Percentiles rank a stretch among this genome's conserved stretches.
Evolutionary conservation across 2,797 vertebrate genomes (phyloP).

Genomic region (Phrynocephalus vlangalii): DNA sequence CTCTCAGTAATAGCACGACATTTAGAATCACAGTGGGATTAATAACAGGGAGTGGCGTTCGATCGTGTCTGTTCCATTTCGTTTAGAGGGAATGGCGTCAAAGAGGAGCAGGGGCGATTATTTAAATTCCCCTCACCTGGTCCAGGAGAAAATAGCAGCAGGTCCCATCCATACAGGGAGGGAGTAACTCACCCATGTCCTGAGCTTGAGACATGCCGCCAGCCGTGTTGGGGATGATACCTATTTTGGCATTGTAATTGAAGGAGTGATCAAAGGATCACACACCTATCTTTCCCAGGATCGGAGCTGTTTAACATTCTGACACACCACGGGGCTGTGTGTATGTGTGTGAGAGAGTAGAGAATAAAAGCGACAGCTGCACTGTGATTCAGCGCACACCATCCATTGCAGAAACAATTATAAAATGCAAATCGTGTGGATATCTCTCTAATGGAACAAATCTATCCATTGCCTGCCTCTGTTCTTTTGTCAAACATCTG

Average conservation of each 20-base stretch:
- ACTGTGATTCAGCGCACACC: constrained; percentile 59
- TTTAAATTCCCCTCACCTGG: background rate
- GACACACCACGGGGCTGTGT: background rate
- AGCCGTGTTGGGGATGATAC: background rate
- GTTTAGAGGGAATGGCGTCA: background rate
- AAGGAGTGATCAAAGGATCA: constrained; percentile 26
- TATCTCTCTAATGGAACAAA: constrained; percentile 61
- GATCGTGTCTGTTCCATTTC: constrained; percentile 32
- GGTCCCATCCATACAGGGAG: background rate
- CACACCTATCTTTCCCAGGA: background rate
- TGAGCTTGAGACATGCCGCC: background rate
- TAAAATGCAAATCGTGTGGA: constrained; percentile 62
- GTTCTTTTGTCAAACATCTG: constrained; percentile 57
- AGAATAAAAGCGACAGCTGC: constrained; percentile 12
- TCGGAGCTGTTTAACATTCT: constrained; percentile 59
- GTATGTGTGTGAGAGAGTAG: background rate
- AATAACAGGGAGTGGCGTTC: constrained; percentile 33
- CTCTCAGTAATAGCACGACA: constrained; percentile 42
- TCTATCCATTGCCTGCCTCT: constrained; percentile 46
- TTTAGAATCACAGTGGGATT: constrained; percentile 59
- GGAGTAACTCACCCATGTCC: background rate
- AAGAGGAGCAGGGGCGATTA: background rate
- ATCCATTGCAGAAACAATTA: constrained; percentile 61
- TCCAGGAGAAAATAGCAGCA: background rate
- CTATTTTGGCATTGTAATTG: constrained; percentile 23